Base-by-base conservation (phyloP, 2,113 vertebrate genomes). In the Notothenia rossii region DNA sequence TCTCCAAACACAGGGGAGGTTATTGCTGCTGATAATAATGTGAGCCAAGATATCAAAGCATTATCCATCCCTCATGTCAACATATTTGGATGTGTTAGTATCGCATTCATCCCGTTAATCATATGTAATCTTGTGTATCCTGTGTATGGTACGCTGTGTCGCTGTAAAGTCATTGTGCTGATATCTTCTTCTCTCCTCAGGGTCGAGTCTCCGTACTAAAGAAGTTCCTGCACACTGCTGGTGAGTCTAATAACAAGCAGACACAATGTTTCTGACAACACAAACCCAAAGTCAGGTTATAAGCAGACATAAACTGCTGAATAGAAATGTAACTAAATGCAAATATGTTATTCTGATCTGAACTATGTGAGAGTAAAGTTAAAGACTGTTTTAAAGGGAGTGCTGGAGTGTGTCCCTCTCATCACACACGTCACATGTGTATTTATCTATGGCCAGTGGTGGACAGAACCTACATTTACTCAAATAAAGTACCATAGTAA, bases 151-250 rank as follows among this genome's bases (percentile, higher is more conserved):
- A n/a, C 17, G 17, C 1, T 20, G 18, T 54, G 10, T 13, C 11
- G 13, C 46, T 14, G 4, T 13, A 5, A 18, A 54, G 3, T 48
- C 13, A 14, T 4, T 14, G 11, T 48, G 46, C 36, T 40, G 36
- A 40, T 40, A 7, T 7, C 12, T 50, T 56, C 79, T 65, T 62
- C 7, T 69, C 25, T 81, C 45, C 13, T 13, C 85, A 91, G 89
- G 60, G 7, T 81, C 20, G 60, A 86, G 78, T 91, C 89, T 0
- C 89, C 89, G 10, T 91, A 91, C 81, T 91, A 72, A 77, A 70
- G 70, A 76, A 3, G 33, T 22, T 48, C 10, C 50, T 46, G 51
- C 56, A n/a, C 36, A 0, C 51, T 61, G 75, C 61, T 79, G 86
- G 86, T 90, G n/a, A 84, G 82, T 79, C 29, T 33, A 36, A 40